Conservation (phyloP, 2,888 invertebrate genomes). For the Cylindroiulus punctatus region DNA sequence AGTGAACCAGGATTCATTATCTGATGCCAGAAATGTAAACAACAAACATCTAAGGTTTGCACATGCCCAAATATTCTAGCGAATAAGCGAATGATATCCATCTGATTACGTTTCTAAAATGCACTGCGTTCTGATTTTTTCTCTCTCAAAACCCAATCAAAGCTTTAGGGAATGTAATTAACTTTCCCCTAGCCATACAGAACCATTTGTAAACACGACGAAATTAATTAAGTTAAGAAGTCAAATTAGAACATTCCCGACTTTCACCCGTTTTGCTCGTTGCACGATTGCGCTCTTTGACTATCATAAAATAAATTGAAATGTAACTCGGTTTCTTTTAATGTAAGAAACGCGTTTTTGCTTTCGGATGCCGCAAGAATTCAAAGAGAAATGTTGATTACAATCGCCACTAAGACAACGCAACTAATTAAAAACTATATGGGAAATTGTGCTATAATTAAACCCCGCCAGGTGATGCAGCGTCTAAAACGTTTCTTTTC, state of each 20-base stretch:
- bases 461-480: constrained; percentile 21
- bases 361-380: neutral
- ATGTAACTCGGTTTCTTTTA: constrained; percentile 5
- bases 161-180: neutral
- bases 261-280: neutral
- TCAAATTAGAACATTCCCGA: neutral
- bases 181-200: neutral
- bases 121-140: neutral
- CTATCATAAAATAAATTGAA: neutral
- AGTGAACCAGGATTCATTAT: neutral
- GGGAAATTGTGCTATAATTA: neutral
- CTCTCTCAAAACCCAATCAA: neutral
- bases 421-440: neutral
- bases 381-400: constrained; percentile 21
- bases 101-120: neutral
- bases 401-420: constrained; percentile 15
- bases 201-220: constrained; percentile 2
- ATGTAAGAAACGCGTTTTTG: neutral
- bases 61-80: too few species aligned
- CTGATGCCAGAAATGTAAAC: neutral
- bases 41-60: neutral
- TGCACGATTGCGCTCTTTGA: neutral
- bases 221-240: neutral
- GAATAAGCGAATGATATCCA: neutral
- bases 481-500: neutral